Percentiles rank a stretch among this genome's conserved stretches.
Conservation (phyloP, 2,797 vertebrate genomes). For the Hippocampus kuda region DNA sequence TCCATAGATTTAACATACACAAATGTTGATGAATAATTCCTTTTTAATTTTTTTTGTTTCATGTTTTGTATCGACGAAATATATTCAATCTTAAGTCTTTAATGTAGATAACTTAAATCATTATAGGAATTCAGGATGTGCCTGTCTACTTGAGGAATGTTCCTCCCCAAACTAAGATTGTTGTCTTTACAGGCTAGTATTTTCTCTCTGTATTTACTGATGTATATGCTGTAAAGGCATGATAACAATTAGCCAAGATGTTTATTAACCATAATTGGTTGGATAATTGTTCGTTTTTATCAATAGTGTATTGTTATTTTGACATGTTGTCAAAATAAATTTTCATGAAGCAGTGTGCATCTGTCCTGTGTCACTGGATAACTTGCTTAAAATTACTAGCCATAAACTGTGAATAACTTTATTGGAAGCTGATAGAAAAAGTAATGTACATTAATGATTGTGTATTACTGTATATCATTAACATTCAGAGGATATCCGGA, state of each 20-base stretch:
- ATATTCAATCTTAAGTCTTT: background rate
- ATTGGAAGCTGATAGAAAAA: too few relatives aligned
- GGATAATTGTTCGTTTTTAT: constrained; percentile 1
- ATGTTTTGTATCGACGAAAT: background rate
- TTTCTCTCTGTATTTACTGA: background rate
- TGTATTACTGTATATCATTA: too few relatives aligned
- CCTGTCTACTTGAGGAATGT: background rate
- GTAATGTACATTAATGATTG: too few relatives aligned
- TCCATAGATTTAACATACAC: background rate
- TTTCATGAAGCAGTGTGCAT: too few relatives aligned
- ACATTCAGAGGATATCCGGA: too few relatives aligned
- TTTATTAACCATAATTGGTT: constrained; percentile 7
- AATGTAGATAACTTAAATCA: background rate
- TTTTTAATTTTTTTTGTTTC: background rate
- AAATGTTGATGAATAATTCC: background rate
- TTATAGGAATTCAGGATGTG: background rate
- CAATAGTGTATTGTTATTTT: background rate
- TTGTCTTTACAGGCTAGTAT: background rate
- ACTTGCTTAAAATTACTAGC: background rate
- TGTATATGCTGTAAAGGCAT: background rate
- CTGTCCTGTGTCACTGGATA: background rate
- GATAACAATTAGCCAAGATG: background rate
- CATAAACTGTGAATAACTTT: too few relatives aligned
- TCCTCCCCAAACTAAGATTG: background rate
- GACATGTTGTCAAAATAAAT: constrained; percentile 7